phyloP scores from a whole-genome alignment of 2,888 invertebrate genomes.

The Drosophila neutralis region DNA sequence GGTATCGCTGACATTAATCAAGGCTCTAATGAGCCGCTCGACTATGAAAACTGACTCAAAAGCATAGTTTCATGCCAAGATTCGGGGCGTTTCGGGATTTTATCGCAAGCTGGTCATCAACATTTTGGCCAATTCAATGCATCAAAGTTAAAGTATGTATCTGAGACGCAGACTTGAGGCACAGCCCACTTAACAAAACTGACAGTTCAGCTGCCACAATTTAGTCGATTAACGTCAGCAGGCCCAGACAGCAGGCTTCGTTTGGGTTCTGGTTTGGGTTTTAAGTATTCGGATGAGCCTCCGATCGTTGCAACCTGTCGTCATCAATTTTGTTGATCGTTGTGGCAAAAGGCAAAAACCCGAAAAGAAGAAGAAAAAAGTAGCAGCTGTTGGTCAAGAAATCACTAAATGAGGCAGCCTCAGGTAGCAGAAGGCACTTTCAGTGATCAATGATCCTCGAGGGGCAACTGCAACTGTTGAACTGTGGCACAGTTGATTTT shows the following conservation, averaged over 20 bases:
- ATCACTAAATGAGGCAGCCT: conserved; percentile 62
- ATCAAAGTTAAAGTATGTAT: conserved; percentile 52
- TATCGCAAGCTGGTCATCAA: conserved; percentile 54
- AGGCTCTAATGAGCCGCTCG: conserved; percentile 47
- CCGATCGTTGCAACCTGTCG: conserved; percentile 78
- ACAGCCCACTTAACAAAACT: conserved; percentile 74
- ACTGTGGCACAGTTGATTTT: conserved; percentile 22
- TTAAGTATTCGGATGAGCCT: conserved; percentile 24
- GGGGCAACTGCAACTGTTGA: conserved; percentile 31
- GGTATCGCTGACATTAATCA: conserved; percentile 64
- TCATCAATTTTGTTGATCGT: conserved; percentile 74
- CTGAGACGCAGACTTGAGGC: conserved; percentile 44
- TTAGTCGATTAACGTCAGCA: conserved; percentile 82
- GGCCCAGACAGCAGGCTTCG: conserved; percentile 37
- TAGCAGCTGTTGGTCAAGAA: conserved; percentile 66
- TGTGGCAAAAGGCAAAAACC: conserved; percentile 29
- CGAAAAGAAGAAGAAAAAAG: conserved; percentile 31
- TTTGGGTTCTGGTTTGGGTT: conserved; percentile 15
- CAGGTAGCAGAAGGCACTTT: conserved; percentile 64
- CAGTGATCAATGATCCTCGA: conserved; percentile 53
- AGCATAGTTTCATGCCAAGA: conserved; percentile 36
- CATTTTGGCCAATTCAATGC: conserved; percentile 59
- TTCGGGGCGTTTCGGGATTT: conserved; percentile 29
- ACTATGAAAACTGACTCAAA: conserved; percentile 21
- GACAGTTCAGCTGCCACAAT: conserved; percentile 83